Conservation (phyloP, 1,140 invertebrate species). For the Schlechtendalia chinensis region DNA sequence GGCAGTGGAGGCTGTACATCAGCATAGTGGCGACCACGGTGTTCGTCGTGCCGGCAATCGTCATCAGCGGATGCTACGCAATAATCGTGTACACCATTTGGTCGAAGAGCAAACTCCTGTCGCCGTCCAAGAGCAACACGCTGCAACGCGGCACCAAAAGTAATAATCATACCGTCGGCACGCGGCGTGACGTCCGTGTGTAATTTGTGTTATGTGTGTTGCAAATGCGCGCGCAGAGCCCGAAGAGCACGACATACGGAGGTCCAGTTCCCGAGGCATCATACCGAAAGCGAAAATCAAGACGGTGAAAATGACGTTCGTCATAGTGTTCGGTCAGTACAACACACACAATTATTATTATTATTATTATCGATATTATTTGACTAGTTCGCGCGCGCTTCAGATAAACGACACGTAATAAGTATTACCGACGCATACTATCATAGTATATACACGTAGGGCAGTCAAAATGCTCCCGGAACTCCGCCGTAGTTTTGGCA, state of each 20-base stretch:
- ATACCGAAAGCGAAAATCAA: constrained; percentile 93
- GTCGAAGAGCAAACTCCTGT: constrained; percentile 68
- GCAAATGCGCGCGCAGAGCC: background rate
- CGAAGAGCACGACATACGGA: constrained; percentile 63
- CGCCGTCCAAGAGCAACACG: constrained; percentile 45
- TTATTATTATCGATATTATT: background rate
- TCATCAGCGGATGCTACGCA: constrained; percentile 87
- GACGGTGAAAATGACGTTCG: constrained; percentile 96
- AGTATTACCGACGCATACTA: too few relatives aligned
- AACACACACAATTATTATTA: too few relatives aligned
- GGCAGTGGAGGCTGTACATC: constrained; percentile 88
- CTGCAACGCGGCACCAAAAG: constrained; percentile 29
- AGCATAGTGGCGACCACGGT: constrained; percentile 76
- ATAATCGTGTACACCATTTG: constrained; percentile 92
- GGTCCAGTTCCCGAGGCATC: constrained; percentile 78
- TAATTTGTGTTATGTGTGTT: too few relatives aligned
- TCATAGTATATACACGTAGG: too few relatives aligned
- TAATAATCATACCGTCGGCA: background rate
- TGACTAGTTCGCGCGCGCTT: background rate
- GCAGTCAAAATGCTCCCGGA: too few relatives aligned
- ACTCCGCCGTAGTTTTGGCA: too few relatives aligned
- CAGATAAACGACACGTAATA: too few relatives aligned
- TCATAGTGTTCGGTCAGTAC: constrained; percentile 85
- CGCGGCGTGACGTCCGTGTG: too few relatives aligned
- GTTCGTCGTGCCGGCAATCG: constrained; percentile 83